These are phyloP conservation scores for Nomada goodeniana DNA, from an alignment of 2,888 invertebrate species.

Conservation along the genomic window DNA sequence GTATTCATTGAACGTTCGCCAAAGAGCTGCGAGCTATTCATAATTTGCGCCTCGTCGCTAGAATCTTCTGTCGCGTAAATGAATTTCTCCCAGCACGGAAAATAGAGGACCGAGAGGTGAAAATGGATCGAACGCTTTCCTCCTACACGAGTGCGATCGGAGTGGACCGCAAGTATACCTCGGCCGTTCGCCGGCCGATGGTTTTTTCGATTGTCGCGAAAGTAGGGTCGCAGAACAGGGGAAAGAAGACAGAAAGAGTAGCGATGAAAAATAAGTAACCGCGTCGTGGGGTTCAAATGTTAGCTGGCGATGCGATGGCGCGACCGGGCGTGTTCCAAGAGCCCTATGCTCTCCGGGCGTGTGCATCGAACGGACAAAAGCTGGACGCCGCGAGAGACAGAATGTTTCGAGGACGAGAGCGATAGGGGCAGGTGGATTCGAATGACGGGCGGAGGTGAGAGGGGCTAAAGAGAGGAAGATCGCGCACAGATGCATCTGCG, in stretches of 20 bases:
- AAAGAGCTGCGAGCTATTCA: conserved; percentile 10
- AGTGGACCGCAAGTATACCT: background rate
- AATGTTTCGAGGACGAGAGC: background rate
- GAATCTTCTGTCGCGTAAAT: background rate
- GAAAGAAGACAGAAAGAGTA: background rate
- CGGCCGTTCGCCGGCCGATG: background rate
- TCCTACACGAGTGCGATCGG: background rate
- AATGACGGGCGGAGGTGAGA: background rate
- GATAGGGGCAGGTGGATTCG: background rate
- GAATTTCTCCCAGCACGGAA: background rate
- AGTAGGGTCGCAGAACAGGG: background rate
- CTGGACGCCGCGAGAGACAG: background rate
- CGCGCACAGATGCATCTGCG: conserved; percentile 65
- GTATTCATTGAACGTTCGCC: conserved; percentile 1
- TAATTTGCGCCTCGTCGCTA: conserved; percentile 17
- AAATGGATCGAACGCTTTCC: background rate
- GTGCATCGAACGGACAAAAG: conserved; percentile 22
- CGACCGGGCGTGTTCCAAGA: conserved; percentile 49
- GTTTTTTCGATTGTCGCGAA: background rate
- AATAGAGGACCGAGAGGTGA: background rate
- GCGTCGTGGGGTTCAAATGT: conserved; percentile 13
- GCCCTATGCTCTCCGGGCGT: conserved; percentile 50
- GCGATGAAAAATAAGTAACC: background rate
- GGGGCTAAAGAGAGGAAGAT: conserved; percentile 17
- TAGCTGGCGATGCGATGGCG: conserved; percentile 38